These are phyloP conservation scores for Cantharis rustica DNA, from an alignment of 2,888 invertebrate genomes.

Conservation along the genomic window DNA sequence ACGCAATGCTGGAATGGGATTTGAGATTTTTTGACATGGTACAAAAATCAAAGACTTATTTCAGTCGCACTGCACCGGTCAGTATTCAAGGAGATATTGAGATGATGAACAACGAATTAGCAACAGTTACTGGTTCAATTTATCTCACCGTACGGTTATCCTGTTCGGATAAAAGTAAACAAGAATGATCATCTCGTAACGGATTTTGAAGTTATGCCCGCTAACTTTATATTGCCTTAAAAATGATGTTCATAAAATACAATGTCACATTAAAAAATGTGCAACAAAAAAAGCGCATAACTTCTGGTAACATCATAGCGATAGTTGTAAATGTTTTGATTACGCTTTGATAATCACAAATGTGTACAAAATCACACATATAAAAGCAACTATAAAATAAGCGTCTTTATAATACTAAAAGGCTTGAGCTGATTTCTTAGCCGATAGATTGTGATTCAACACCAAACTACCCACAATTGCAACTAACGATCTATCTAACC, in stretches of 20 bases:
- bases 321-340: background rate
- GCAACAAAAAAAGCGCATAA: background rate
- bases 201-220: background rate
- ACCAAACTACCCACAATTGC: constrained; percentile 78
- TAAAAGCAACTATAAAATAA: constrained; percentile 23
- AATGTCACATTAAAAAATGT: background rate
- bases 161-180: background rate
- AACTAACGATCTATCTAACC: constrained; percentile 89
- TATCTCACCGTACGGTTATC: background rate
- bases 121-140: background rate
- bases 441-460: constrained; percentile 54
- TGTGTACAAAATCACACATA: constrained; percentile 18
- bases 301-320: background rate
- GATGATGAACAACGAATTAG: background rate
- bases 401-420: constrained; percentile 21
- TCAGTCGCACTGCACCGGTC: background rate
- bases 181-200: background rate
- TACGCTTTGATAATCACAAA: constrained; percentile 5
- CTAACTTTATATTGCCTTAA: background rate
- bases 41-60: background rate
- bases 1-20: background rate
- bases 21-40: background rate
- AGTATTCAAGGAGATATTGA: background rate
- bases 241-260: background rate
- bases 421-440: constrained; percentile 37